phyloP scores from a whole-genome alignment of 2,797 vertebrate species.

The Xenops minutus region DNA sequence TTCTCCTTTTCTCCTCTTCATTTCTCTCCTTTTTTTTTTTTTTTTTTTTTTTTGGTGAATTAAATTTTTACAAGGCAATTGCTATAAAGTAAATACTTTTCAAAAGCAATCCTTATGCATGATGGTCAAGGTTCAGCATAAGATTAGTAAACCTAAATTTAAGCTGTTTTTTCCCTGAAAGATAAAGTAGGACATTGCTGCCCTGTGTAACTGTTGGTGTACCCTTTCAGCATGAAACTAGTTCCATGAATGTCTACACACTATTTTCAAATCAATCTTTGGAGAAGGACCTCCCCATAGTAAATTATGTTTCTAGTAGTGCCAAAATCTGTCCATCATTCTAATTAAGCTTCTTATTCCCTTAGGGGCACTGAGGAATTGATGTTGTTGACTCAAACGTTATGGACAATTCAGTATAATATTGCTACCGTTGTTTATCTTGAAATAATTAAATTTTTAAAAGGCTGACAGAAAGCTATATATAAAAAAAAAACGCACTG shows the following conservation, averaged over 20 bases:
- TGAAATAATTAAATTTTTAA: background rate
- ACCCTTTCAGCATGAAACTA: background rate
- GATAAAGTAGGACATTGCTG: background rate
- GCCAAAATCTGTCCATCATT: background rate
- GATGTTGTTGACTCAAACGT: background rate
- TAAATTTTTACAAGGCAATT: background rate
- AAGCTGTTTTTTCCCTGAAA: background rate
- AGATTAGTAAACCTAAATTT: background rate
- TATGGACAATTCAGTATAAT: background rate
- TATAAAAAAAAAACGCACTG: background rate
- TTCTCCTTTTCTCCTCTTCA: background rate
- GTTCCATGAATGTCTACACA: background rate
- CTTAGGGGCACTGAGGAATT: background rate
- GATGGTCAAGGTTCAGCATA: background rate
- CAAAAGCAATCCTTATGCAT: background rate
- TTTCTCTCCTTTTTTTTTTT: background rate
- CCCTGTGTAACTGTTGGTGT: background rate
- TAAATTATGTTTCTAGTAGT: background rate
- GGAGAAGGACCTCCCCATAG: rapidly evolving
- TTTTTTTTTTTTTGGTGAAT: no score
- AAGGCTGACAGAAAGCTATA: background rate
- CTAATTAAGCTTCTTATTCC: background rate
- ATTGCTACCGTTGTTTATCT: background rate
- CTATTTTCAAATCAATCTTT: background rate
- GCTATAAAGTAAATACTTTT: background rate